phyloP scores from a whole-genome alignment of 2,113 vertebrate genomes.

The Tetrax tetrax region DNA sequence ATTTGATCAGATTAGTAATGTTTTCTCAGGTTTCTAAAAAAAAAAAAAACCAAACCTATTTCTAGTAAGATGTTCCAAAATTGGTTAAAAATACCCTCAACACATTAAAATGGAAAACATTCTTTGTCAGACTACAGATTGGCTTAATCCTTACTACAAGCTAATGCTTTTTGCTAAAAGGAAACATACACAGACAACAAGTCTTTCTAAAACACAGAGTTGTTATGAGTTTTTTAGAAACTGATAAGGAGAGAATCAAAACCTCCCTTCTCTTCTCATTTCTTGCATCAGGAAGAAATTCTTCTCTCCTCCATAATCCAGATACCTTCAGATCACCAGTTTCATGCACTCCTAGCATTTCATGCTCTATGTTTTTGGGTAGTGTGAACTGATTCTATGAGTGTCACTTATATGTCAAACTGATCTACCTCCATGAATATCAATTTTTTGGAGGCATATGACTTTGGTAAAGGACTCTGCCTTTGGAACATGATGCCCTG shows the following conservation, averaged over 20 bases:
- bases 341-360: background rate
- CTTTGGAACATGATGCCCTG: background rate
- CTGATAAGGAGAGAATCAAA: background rate
- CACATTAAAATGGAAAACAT: background rate
- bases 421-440: accelerated
- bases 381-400: background rate
- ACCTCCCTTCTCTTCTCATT: background rate
- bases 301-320: background rate
- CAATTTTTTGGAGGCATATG: background rate
- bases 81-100: background rate
- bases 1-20: background rate
- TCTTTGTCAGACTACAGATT: background rate
- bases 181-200: background rate
- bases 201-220: background rate
- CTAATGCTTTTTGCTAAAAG: background rate
- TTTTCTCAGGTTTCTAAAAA: background rate
- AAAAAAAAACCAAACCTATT: background rate
- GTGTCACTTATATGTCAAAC: accelerated
- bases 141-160: background rate
- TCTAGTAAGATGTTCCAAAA: background rate
- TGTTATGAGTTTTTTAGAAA: background rate
- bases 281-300: background rate
- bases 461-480: background rate
- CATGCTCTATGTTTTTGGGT: background rate
- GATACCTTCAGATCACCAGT: accelerated